phyloP scores from a whole-genome alignment of 2,888 invertebrate species.

The Oscheius sp. region DNA sequence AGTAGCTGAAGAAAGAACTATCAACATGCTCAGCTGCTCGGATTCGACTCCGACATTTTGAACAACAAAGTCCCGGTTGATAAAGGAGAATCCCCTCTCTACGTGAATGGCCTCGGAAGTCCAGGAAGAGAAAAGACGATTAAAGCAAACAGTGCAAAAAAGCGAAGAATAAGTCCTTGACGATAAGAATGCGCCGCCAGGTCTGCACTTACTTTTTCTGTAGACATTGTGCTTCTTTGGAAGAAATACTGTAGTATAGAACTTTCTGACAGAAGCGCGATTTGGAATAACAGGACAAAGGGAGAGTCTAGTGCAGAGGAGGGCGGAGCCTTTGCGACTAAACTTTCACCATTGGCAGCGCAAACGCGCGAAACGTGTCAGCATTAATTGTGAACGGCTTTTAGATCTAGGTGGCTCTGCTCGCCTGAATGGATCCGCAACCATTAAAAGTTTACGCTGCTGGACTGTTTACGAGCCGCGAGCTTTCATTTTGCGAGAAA shows the following conservation, averaged over 20 bases:
- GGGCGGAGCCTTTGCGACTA: constrained; percentile 22
- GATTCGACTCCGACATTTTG: neutral
- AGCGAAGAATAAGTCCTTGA: neutral
- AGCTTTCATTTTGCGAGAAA: neutral
- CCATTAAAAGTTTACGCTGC: neutral
- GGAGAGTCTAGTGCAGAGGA: constrained; percentile 2
- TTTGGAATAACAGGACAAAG: constrained; percentile 32
- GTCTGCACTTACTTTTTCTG: constrained; percentile 30
- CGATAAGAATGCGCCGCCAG: constrained; percentile 7
- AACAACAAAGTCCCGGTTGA: constrained; percentile 11
- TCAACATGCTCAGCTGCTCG: constrained; percentile 18
- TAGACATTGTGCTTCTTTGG: constrained; percentile 6
- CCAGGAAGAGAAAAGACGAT: constrained; percentile 2
- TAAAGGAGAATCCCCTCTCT: neutral
- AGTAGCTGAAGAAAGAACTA: constrained; percentile 17
- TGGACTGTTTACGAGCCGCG: neutral
- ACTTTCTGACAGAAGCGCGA: constrained; percentile 11
- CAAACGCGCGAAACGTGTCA: constrained; percentile 31
- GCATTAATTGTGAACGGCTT: constrained; percentile 8
- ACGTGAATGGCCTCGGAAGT: constrained; percentile 10
- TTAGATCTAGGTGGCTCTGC: too few species aligned
- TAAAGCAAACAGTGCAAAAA: neutral
- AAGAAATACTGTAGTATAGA: neutral
- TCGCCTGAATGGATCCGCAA: neutral
- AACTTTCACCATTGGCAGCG: constrained; percentile 33